Percentiles rank a stretch among this genome's conserved stretches.
Conservation (phyloP, 2,888 invertebrate genomes). For the Liopterus haemorrhoidalis region DNA sequence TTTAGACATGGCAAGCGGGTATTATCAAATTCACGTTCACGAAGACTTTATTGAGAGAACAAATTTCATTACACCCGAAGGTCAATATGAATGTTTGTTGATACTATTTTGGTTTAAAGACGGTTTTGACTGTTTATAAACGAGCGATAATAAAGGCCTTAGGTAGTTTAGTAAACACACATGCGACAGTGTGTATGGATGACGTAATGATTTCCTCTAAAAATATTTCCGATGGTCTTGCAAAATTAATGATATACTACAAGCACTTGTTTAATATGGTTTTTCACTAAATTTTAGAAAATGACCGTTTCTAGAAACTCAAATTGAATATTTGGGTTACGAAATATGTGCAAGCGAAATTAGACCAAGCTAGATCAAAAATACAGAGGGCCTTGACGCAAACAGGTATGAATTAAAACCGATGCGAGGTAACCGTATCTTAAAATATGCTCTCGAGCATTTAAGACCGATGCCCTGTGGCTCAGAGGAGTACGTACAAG, state of each 20-base stretch:
- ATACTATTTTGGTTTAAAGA: slow-evolving; percentile 12
- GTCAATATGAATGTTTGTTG: slow-evolving; percentile 12
- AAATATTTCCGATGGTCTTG: neutral
- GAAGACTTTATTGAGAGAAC: slow-evolving; percentile 16
- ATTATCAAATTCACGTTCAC: slow-evolving; percentile 16
- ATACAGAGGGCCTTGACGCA: neutral
- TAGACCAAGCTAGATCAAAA: slow-evolving; percentile 12
- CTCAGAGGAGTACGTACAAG: slow-evolving; percentile 1
- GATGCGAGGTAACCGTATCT: slow-evolving; percentile 3
- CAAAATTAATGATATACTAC: neutral
- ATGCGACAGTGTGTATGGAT: slow-evolving; percentile 4
- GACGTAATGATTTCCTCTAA: slow-evolving; percentile 2
- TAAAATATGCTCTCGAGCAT: slow-evolving; percentile 10
- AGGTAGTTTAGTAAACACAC: slow-evolving; percentile 4
- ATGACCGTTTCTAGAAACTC: slow-evolving; percentile 11
- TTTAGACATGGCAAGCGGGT: slow-evolving; percentile 11
- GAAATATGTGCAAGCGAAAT: slow-evolving; percentile 11
- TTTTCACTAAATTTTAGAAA: slow-evolving; percentile 9
- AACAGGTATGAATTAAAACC: slow-evolving; percentile 9
- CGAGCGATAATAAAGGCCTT: slow-evolving; percentile 6
- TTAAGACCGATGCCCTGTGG: slow-evolving; percentile 10
- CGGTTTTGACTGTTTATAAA: slow-evolving; percentile 9
- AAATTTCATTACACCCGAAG: slow-evolving; percentile 7
- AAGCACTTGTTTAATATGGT: too few relatives aligned
- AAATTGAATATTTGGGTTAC: slow-evolving; percentile 14